Base-by-base conservation (phyloP, 2,797 vertebrate genomes). In the Phoebastria nigripes region DNA sequence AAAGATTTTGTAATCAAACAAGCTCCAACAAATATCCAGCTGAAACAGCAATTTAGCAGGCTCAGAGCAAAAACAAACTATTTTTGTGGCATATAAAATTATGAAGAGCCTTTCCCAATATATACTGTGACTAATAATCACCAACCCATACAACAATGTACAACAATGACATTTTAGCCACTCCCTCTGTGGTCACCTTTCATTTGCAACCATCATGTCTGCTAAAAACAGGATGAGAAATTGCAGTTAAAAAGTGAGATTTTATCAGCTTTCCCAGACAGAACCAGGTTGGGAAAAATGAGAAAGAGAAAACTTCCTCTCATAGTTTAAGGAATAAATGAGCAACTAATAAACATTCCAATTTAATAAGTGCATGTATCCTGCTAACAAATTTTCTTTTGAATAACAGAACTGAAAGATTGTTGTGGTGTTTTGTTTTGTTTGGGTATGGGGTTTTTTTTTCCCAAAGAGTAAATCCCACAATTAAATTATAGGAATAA, bases 1-100 rank as follows among this genome's bases (percentile, higher is more conserved):
- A 93, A 96, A 86, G 89, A 83, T 90, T 95, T 90, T 89, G 94
- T 88, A 96, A 94, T 91, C 84, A 83, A 96, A 83, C 95, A 96
- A 96, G 96, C 87, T 92, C 76, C 84, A 97, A 92, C 94, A 94
- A 88, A 97, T 69, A 93, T 54, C 72, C 89, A 91, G 94, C 87
- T 94, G 96, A 97, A 97, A 79, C 89, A 94, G 96, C 93, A 83
- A 58, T 88, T 93, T 52, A 83, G 56, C 24, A 12, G 62, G 51
- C 93, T 93, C 15, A 1, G 58, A 83, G 76, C 81, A 94, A 94
- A 93, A 89, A 0, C 92, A 95, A 87, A 89, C 42, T 58, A 66
- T 91, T 93, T 94, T 89, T 86, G 79, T 81, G 76, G 46, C 51
- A 74, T 42, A 52, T 55, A 58, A 95, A 96, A 81, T 93, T 47